Evolutionary conservation across 1,140 invertebrate genomes (phyloP), one percentile per base, ranked within the genome.

Genomic region (Maconellicoccus hirsutus): DNA sequence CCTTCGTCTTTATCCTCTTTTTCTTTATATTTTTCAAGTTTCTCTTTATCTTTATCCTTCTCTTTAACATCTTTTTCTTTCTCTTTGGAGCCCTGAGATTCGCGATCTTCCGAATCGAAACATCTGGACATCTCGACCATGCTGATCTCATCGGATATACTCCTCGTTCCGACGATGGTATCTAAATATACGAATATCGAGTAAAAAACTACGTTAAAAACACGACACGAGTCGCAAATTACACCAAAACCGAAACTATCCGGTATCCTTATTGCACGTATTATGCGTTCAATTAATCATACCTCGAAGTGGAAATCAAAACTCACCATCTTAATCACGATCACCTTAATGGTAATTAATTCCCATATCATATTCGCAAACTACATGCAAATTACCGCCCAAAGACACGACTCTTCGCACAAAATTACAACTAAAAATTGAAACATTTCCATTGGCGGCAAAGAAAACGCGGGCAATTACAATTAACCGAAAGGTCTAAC

Each of bases 131-230:
- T 72, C 84, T 90, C 89, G 38, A 86, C 88, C 77, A 87, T 90
- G 77, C 87, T 90, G 76, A 92, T 91, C 77, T 93, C 91, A 78
- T 93, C 91, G 72, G 91, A 92, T 80, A 90, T 91, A 81, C 89
- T 92, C 75, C 90, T 84, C 75, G 90, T 90, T 92, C 79, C 26
- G 81, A 81, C 78, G 76, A 75, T 71, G 66, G 42, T 33, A 33
- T 26, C 19, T 25, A 71, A 69, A 23, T 23, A n/a, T 12, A 7
- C 25, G 8, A 29, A n/a, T n/a, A n/a, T n/a, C n/a, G n/a, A n/a
- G n/a, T n/a, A n/a, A n/a, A n/a, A n/a, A n/a, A 69, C 3, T 69
- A 19, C 14, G 23, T 69, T 71, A 73, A 63, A 70, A 22, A 70
- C 25, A 27, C 6, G 70, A 3, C 23, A 27, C 22, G 69, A 25